Conservation (phyloP, 2,888 invertebrate species). For the Coremacera marginata region DNA sequence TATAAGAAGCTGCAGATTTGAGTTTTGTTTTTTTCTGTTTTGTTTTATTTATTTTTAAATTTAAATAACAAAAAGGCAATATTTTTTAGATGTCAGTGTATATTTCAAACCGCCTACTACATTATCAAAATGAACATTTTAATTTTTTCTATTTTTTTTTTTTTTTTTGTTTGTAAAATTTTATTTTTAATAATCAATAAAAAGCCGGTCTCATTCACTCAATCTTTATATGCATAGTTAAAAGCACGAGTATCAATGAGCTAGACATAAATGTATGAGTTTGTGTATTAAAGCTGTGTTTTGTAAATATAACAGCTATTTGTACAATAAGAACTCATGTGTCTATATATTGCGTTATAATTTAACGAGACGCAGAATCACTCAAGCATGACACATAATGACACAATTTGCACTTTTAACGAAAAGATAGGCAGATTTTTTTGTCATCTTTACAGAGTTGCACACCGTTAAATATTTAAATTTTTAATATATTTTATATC, state of each 20-base stretch:
- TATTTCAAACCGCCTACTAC: not conserved
- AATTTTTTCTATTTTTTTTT: not conserved
- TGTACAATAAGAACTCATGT: not conserved
- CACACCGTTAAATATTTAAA: not conserved
- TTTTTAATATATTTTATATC: too few species aligned
- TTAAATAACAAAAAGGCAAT: not conserved
- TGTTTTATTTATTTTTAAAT: not conserved
- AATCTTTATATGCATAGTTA: not conserved
- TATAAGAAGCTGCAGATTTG: not conserved
- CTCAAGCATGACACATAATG: conserved; percentile 45
- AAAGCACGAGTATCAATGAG: not conserved
- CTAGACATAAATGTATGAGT: not conserved
- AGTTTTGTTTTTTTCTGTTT: too few species aligned
- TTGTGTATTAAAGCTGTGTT: not conserved
- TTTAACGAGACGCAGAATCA: conserved; percentile 18
- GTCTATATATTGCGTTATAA: not conserved
- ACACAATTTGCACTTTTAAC: conserved; percentile 33
- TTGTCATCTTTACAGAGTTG: not conserved
- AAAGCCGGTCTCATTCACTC: conserved; percentile 23
- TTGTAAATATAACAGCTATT: not conserved
- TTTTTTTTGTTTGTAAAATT: not conserved
- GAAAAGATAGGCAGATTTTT: not conserved
- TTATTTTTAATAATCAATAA: not conserved
- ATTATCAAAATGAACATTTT: too few species aligned
- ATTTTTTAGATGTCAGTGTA: not conserved